Percentiles rank a stretch among this genome's conserved stretches.
Conservation (phyloP, 1,140 invertebrate genomes). For the Patella vulgata region DNA sequence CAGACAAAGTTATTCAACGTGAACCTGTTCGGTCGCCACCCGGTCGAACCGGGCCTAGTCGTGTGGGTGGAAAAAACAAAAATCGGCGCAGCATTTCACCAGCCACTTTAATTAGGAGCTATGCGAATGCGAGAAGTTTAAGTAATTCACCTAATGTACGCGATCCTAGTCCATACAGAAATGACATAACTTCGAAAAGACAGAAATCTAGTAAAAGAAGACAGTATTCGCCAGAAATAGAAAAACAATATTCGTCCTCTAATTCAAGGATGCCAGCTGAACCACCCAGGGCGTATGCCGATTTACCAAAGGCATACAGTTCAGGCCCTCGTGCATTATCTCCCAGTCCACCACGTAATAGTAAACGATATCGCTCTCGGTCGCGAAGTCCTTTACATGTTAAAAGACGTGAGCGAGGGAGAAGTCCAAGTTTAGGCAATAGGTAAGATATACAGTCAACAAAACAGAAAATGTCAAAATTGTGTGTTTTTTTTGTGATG, state of each 20-base stretch:
- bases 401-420: slow-evolving; percentile 8
- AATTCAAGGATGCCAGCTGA: too few relatives aligned
- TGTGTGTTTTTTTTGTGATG: too few relatives aligned
- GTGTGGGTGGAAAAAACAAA: slow-evolving; percentile 8
- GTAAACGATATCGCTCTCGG: slow-evolving; percentile 33
- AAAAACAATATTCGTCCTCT: not conserved
- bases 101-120: slow-evolving; percentile 47
- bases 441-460: slow-evolving; percentile 5
- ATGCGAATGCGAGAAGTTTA: slow-evolving; percentile 47
- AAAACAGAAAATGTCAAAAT: too few relatives aligned
- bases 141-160: slow-evolving; percentile 46
- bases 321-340: slow-evolving; percentile 2
- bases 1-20: slow-evolving; percentile 19
- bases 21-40: slow-evolving; percentile 19
- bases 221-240: slow-evolving; percentile 36
- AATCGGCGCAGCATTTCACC: slow-evolving; percentile 45
- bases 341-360: slow-evolving; percentile 13
- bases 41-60: slow-evolving; percentile 8
- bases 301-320: slow-evolving; percentile 36
- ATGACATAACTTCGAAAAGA: slow-evolving; percentile 27
- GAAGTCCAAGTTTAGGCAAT: slow-evolving; percentile 9
- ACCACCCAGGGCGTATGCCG: slow-evolving; percentile 35
- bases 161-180: slow-evolving; percentile 35
- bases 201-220: slow-evolving; percentile 45
- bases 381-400: slow-evolving; percentile 41